Percentiles rank a stretch among this genome's conserved stretches.
phyloP scores from a whole-genome alignment of 92 coral and sea anemone species.

The Nematostella vectensis region DNA sequence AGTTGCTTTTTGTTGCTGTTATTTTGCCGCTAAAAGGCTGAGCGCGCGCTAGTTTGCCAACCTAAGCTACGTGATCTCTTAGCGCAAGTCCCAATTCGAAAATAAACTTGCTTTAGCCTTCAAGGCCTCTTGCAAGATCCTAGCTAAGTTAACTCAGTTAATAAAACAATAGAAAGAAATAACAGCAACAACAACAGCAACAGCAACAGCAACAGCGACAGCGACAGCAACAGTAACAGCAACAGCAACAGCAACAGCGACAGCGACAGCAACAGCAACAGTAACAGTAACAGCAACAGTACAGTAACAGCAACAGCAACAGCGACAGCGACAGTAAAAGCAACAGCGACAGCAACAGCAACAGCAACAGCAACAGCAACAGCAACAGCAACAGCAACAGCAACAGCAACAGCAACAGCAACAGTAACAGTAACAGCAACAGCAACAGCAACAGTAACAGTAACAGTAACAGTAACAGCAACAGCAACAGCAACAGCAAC shows the following conservation, averaged over 20 bases:
- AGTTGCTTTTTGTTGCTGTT: no score
- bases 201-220: slow-evolving; percentile 1
- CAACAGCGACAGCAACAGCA: slow-evolving; percentile 1
- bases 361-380: slow-evolving; percentile 2
- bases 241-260: slow-evolving; percentile 1
- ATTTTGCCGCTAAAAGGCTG: no score
- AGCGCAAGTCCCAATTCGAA: no score
- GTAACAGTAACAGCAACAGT: neutral
- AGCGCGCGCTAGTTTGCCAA: no score
- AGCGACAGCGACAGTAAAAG: neutral
- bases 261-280: slow-evolving; percentile 1
- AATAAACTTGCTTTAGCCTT: no score
- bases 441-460: slow-evolving; percentile 1
- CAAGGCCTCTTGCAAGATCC: no score
- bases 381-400: slow-evolving; percentile 2
- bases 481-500: neutral
- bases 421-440: neutral
- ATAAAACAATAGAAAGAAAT: neutral
- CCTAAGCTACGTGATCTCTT: no score
- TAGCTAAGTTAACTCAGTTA: no score
- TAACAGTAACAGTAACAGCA: neutral
- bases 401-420: slow-evolving; percentile 2
- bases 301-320: neutral
- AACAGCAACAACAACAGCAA: neutral
- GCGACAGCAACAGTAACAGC: slow-evolving; percentile 1